Evolutionary conservation across 2,797 vertebrate species (phyloP), one percentile per base, ranked within the genome.

Genomic region (Helostoma temminkii): DNA sequence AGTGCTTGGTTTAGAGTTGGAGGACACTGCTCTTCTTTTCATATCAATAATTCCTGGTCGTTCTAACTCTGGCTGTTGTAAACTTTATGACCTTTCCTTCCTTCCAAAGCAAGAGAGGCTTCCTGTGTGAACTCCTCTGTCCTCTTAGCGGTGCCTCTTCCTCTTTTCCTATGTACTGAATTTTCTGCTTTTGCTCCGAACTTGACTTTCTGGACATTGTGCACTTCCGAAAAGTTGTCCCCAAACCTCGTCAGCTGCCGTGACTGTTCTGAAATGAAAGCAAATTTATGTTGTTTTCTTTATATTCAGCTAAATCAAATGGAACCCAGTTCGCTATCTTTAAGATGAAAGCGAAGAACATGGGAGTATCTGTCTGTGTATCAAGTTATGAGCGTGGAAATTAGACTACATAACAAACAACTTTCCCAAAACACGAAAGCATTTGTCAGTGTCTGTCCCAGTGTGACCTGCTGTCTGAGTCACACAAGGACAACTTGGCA

Each of bases 101-200:
- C 46, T 55, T 48, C 30, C 32, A 46, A 72, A 71, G 16, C 41
- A 55, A 24, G 18, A 63, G 61, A 14, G n/a, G 1, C 62, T 77
- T 89, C 78, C 86, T 87, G 66, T 34, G 59, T 46, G 46, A 78
- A 64, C 82, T 70, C 67, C 37, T 78, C 81, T 73, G 39, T 53
- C 74, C 55, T 70, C 62, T 78, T 84, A 86, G 88, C 81, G 12
- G 28, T 4, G 4, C 63, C 67, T 68, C 71, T 83, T 84, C 84
- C 85, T 74, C 60, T 41, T 34, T 25, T 66, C 45, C 6, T 70
- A 69, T 90, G 79, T 55, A 42, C 46, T 36, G 9, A 60, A 22
- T 70, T 19, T 71, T 78, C 81, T 88, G 86, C 80, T 76, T 88
- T 82, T 26, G 21, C 84, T 86, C 80, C 61, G 72, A 71, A 75